A percentile compares a stretch with the other conserved stretches of the same genome.
These are phyloP conservation scores for Mesorhabditis spiculigera DNA, from an alignment of 2,888 invertebrate genomes.

Conservation along the genomic window DNA sequence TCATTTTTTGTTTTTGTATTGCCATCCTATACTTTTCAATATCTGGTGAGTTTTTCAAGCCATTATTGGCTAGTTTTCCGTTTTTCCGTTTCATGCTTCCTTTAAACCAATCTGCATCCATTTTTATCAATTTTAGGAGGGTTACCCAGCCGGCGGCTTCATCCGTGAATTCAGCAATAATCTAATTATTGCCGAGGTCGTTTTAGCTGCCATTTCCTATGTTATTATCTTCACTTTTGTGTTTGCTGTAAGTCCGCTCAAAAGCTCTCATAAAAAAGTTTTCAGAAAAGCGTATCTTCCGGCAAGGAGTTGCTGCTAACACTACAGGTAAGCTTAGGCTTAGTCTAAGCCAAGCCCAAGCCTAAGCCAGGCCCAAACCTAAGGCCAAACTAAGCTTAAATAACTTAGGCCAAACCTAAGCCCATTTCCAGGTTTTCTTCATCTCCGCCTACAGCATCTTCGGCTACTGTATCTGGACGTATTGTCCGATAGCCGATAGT, in stretches of 20 bases:
- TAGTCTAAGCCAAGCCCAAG: too few relatives aligned
- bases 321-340: not conserved
- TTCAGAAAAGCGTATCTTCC: not conserved
- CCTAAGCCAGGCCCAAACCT: too few relatives aligned
- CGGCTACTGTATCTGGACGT: slow-evolving; percentile 6
- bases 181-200: not conserved
- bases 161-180: not conserved
- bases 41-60: not conserved
- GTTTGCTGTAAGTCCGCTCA: too few relatives aligned
- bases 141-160: not conserved
- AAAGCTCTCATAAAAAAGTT: too few relatives aligned
- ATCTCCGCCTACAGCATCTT: not conserved
- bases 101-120: not conserved
- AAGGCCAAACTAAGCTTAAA: too few relatives aligned
- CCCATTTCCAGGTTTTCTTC: not conserved
- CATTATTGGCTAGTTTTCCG: too few relatives aligned
- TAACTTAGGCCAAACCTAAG: too few relatives aligned
- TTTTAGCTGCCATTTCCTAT: not conserved
- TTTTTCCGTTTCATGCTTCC: not conserved
- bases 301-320: not conserved
- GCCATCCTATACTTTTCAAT: not conserved
- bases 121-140: not conserved
- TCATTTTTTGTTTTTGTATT: not conserved
- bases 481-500: slow-evolving; percentile 2
- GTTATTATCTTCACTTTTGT: not conserved